A percentile compares a stretch with the other conserved stretches of the same genome.
Evolutionary conservation across 2,113 vertebrate species (phyloP).

Genomic region (Arvicanthis niloticus): DNA sequence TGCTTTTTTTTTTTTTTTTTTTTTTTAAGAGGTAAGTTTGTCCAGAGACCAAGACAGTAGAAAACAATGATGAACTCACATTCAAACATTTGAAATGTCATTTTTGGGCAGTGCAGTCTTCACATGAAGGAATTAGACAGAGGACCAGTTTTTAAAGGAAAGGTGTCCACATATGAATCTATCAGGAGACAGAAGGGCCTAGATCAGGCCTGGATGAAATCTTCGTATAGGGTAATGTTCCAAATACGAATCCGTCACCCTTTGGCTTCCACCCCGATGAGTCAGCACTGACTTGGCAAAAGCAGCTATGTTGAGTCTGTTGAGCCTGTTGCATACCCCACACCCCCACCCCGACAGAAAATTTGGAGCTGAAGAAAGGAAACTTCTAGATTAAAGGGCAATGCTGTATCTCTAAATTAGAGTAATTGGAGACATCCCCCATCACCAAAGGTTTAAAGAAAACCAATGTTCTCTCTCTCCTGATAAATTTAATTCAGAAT

Average conservation of each 20-base stretch:
- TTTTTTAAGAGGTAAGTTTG: not conserved
- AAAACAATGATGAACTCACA: not conserved
- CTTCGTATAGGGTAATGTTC: not conserved
- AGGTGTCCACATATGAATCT: not conserved
- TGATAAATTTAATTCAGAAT: conserved; percentile 76
- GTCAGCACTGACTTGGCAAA: conserved; percentile 4
- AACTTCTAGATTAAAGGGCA: conserved; percentile 46
- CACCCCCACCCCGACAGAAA: not conserved
- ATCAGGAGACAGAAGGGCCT: not conserved
- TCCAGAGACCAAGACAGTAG: not conserved
- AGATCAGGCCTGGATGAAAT: not conserved
- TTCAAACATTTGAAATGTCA: accelerated
- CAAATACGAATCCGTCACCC: conserved; percentile 50
- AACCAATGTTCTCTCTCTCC: conserved; percentile 47
- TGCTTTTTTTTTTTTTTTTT: not conserved
- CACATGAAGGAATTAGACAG: not conserved
- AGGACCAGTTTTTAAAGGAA: not conserved
- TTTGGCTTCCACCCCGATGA: conserved; percentile 34
- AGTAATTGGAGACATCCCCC: conserved; percentile 54
- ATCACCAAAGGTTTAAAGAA: not conserved
- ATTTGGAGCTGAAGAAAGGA: conserved; percentile 21
- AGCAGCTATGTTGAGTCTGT: not conserved
- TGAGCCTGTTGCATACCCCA: not conserved
- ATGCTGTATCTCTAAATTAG: conserved; percentile 50
- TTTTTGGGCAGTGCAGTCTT: not conserved